These are phyloP conservation scores for Ricordea florida DNA, from an alignment of 92 coral and sea anemone genomes.

Conservation along the genomic window DNA sequence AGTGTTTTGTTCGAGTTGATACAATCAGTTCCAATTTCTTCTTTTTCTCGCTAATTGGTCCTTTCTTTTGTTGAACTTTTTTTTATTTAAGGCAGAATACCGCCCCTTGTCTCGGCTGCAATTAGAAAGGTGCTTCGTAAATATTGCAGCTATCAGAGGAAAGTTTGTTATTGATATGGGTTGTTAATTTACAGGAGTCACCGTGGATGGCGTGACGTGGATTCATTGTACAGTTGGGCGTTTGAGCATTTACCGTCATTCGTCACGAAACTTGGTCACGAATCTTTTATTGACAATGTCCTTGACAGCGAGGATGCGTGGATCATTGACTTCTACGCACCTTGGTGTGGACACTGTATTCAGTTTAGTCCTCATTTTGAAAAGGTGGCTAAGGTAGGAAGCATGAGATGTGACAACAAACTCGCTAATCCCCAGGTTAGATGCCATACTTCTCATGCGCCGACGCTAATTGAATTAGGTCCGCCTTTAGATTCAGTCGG, in stretches of 20 bases:
- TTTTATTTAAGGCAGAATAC: too few relatives aligned
- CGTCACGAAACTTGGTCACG: slow-evolving; percentile 69
- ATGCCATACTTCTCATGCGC: too few relatives aligned
- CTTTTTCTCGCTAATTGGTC: too few relatives aligned
- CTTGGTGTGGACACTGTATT: slow-evolving; percentile 99
- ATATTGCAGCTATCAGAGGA: too few relatives aligned
- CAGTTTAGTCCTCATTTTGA: slow-evolving; percentile 96
- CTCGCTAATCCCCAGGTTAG: too few relatives aligned
- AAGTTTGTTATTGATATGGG: too few relatives aligned
- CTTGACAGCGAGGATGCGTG: slow-evolving; percentile 82
- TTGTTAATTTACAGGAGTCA: slow-evolving; percentile 47
- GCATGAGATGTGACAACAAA: too few relatives aligned
- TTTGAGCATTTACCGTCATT: slow-evolving; percentile 91
- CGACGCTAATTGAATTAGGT: too few relatives aligned
- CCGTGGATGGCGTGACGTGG: slow-evolving; percentile 94
- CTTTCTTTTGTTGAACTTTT: too few relatives aligned
- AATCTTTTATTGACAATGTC: slow-evolving; percentile 66
- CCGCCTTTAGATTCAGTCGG: too few relatives aligned
- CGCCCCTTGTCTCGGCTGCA: too few relatives aligned
- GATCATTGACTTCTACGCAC: slow-evolving; percentile 93
- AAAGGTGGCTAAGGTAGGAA: slow-evolving; percentile 89
- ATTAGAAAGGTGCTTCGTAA: too few relatives aligned
- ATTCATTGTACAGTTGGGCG: slow-evolving; percentile 88
- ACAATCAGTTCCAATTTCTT: background rate
- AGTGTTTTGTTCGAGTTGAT: slow-evolving; percentile 28